These are phyloP conservation scores for Philereme transversata DNA, from an alignment of 2,888 invertebrate genomes.

Conservation along the genomic window DNA sequence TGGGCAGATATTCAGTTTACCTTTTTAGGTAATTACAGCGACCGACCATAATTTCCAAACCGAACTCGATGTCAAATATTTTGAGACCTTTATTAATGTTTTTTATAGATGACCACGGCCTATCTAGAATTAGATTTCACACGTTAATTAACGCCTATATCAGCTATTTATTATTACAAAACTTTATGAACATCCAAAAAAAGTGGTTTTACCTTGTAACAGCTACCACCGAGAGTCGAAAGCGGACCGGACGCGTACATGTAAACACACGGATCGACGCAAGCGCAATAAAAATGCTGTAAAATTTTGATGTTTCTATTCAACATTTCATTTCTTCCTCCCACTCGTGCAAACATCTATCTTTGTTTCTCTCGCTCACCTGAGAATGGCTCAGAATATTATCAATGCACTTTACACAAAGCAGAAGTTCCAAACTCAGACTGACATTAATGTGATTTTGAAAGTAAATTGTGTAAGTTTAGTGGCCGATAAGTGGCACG, in stretches of 20 bases:
- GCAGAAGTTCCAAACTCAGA: slow-evolving; percentile 73
- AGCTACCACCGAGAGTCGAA: slow-evolving; percentile 55
- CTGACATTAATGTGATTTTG: slow-evolving; percentile 82
- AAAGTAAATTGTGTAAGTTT: slow-evolving; percentile 80
- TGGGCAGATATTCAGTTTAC: slow-evolving; percentile 33
- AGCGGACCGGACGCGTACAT: slow-evolving; percentile 69
- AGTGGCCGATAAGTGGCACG: slow-evolving; percentile 69
- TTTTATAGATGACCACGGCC: slow-evolving; percentile 18
- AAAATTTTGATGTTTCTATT: slow-evolving; percentile 84
- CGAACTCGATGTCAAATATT: slow-evolving; percentile 7
- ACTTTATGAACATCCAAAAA: slow-evolving; percentile 42
- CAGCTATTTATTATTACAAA: slow-evolving; percentile 38
- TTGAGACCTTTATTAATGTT: slow-evolving; percentile 12
- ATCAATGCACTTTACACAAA: slow-evolving; percentile 84
- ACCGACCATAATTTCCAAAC: background rate
- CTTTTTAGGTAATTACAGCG: slow-evolving; percentile 29
- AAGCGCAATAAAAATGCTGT: slow-evolving; percentile 81
- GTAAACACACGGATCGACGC: slow-evolving; percentile 74
- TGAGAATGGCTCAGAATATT: slow-evolving; percentile 78
- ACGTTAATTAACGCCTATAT: slow-evolving; percentile 40
- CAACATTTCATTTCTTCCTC: slow-evolving; percentile 58
- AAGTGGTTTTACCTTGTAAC: slow-evolving; percentile 46
- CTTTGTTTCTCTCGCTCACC: slow-evolving; percentile 51
- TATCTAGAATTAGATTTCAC: slow-evolving; percentile 36
- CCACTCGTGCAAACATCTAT: slow-evolving; percentile 35